phyloP scores from a whole-genome alignment of 2,113 vertebrate genomes.

The Pollimyrus isidori region DNA sequence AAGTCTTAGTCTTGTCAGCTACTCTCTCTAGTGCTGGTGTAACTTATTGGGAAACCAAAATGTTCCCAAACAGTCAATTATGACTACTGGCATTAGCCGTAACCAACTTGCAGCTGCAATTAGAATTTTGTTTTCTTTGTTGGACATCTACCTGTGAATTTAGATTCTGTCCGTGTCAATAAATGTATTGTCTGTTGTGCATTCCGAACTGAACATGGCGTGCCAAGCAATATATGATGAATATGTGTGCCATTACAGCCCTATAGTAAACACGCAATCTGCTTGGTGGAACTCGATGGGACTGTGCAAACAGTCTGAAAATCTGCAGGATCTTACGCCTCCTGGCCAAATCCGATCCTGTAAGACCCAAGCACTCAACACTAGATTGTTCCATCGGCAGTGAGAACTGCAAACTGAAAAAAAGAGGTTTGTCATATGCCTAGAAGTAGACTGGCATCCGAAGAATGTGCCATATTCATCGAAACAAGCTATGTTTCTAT shows the following conservation, averaged over 20 bases:
- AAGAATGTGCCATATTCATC: neutral
- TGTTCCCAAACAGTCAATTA: neutral
- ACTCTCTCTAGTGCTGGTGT: neutral
- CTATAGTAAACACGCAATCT: neutral
- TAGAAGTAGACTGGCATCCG: neutral
- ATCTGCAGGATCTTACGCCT: neutral
- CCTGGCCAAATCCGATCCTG: neutral
- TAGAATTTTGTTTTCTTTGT: neutral
- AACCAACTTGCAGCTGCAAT: neutral
- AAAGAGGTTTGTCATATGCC: neutral
- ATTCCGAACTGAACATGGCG: neutral
- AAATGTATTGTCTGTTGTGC: neutral
- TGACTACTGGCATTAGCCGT: neutral
- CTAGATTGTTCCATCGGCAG: neutral
- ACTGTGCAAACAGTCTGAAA: neutral
- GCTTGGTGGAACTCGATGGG: neutral
- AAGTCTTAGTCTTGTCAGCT: neutral
- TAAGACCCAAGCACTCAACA: neutral
- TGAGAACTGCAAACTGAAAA: neutral
- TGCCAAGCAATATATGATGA: neutral
- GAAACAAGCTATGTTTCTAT: neutral
- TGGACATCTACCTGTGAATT: neutral
- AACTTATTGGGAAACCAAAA: neutral
- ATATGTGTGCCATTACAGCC: neutral
- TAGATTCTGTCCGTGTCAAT: neutral